Evolutionary conservation across 2,113 vertebrate species (phyloP).

Genomic region (Argyrosomus japonicus): DNA sequence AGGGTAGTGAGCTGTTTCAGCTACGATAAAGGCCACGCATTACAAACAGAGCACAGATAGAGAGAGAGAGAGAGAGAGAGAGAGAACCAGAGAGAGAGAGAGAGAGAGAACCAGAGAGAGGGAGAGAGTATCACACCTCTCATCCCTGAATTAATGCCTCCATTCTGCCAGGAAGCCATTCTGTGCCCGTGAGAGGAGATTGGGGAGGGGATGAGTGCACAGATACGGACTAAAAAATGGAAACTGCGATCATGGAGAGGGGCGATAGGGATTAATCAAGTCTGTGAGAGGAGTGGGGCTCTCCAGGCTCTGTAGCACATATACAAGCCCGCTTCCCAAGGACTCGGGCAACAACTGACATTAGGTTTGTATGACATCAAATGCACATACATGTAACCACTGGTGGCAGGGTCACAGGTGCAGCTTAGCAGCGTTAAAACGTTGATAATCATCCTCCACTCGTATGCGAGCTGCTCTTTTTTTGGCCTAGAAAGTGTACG

Average conservation of each 20-base stretch:
- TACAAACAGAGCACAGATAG: constrained; percentile 76
- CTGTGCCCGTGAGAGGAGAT: constrained; percentile 81
- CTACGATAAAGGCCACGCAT: constrained; percentile 81
- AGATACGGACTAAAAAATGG: constrained; percentile 82
- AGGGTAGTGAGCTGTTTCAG: constrained; percentile 83
- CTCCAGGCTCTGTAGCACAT: constrained; percentile 46
- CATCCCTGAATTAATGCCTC: constrained; percentile 85
- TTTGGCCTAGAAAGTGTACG: constrained; percentile 53
- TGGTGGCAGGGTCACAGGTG: constrained; percentile 44
- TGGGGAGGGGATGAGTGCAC: constrained; percentile 79
- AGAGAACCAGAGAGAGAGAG: constrained; percentile 44
- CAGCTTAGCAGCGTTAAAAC: constrained; percentile 1
- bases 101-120: constrained; percentile 53
- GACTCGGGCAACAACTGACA: constrained; percentile 35
- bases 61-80: constrained; percentile 62
- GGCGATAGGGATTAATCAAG: constrained; percentile 81
- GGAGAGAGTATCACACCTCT: constrained; percentile 79
- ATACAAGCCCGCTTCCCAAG: constrained; percentile 40
- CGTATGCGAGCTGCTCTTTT: constrained; percentile 12
- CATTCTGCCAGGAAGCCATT: constrained; percentile 81
- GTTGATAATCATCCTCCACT: constrained; percentile 13
- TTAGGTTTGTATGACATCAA: constrained; percentile 49
- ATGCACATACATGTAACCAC: constrained; percentile 34
- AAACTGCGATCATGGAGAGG: constrained; percentile 70
- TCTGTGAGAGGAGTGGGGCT: constrained; percentile 67